A percentile compares a stretch with the other conserved stretches of the same genome.
Evolutionary conservation across 2,888 invertebrate species (phyloP).

Genomic region (Heliconius aoede): DNA sequence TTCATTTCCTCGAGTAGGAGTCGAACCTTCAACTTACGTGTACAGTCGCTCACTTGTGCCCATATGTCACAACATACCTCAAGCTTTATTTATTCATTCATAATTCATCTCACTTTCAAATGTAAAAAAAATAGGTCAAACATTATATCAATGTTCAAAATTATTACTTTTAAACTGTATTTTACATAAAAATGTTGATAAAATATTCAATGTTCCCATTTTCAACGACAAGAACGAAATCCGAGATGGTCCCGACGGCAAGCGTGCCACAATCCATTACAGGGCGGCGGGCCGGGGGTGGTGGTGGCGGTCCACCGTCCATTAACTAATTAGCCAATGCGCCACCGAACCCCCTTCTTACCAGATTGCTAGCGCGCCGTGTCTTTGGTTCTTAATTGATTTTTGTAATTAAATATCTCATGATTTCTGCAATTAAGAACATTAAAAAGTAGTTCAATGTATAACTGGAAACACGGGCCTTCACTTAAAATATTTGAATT

Average conservation of each 20-base stretch:
- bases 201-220: constrained; percentile 35
- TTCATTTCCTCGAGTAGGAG: no score
- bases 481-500: constrained; percentile 16
- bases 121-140: constrained; percentile 7
- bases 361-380: constrained; percentile 73
- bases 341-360: constrained; percentile 72
- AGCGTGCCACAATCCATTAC: constrained; percentile 81
- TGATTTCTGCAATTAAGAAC: constrained; percentile 26
- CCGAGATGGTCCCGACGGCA: constrained; percentile 67
- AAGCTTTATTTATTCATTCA: background rate
- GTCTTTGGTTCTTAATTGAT: constrained; percentile 76
- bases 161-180: background rate
- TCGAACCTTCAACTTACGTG: no score
- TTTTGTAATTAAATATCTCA: constrained; percentile 47
- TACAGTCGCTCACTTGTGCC: no score
- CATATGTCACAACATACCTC: no score
- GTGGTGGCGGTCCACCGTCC: constrained; percentile 60
- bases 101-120: background rate
- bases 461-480: constrained; percentile 19
- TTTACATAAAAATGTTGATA: constrained; percentile 14
- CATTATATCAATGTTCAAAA: background rate
- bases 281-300: constrained; percentile 52
- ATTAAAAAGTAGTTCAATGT: constrained; percentile 27
- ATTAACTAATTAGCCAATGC: constrained; percentile 83
- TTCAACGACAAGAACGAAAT: constrained; percentile 56